Percentiles rank a stretch among this genome's conserved stretches.
Conservation (phyloP, 2,797 vertebrate species). For the Aphelocoma californica region DNA sequence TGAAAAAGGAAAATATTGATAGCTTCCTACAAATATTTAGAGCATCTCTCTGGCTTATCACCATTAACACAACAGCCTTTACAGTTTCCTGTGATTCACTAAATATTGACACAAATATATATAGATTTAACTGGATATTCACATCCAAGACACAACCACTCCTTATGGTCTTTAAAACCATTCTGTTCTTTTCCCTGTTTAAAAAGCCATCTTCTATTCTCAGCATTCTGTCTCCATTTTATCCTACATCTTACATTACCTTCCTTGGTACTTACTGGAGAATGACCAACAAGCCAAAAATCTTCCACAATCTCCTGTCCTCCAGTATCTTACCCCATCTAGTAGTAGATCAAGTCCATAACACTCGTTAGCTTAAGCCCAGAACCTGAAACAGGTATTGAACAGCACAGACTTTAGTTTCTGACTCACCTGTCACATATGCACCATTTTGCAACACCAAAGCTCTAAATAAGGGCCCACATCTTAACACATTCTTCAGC, state of each 20-base stretch:
- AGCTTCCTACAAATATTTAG: slow-evolving; percentile 64
- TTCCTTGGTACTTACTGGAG: not conserved
- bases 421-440: not conserved
- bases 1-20: slow-evolving; percentile 70
- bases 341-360: not conserved
- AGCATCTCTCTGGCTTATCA: slow-evolving; percentile 55
- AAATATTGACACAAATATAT: slow-evolving; percentile 62
- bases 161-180: slow-evolving; percentile 17
- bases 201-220: not conserved
- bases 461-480: not conserved
- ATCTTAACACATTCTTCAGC: not conserved
- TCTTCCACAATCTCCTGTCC: not conserved
- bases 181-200: not conserved
- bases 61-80: slow-evolving; percentile 62
- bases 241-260: not conserved
- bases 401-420: not conserved
- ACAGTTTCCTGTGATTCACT: slow-evolving; percentile 49
- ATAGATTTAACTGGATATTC: slow-evolving; percentile 60
- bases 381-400: not conserved
- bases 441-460: not conserved
- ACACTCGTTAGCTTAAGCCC: not conserved
- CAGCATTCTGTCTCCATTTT: not conserved
- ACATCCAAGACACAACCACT: slow-evolving; percentile 46
- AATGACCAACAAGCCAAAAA: not conserved
- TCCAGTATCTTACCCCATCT: not conserved